phyloP scores from a whole-genome alignment of 2,113 vertebrate genomes.

The Xiphophorus couchianus region DNA sequence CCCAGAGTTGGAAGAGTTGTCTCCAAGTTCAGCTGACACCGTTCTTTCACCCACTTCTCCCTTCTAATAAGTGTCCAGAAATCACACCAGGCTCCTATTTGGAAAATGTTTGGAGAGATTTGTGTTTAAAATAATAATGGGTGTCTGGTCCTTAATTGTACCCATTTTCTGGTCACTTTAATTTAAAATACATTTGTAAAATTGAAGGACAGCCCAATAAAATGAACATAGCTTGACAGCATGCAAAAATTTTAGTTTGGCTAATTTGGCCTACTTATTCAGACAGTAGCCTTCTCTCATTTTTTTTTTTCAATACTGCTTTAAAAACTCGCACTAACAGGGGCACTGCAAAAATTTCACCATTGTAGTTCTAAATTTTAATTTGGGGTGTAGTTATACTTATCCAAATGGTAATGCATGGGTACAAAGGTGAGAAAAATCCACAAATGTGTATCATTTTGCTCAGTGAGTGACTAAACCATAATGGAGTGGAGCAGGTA shows the following conservation, averaged over 20 bases:
- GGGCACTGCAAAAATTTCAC: not conserved
- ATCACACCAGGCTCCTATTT: constrained; percentile 20
- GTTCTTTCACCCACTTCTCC: constrained; percentile 94
- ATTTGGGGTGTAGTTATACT: no score
- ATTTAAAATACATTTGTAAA: not conserved
- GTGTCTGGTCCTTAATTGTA: constrained; percentile 11
- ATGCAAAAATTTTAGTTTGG: constrained; percentile 12
- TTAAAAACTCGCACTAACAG: not conserved
- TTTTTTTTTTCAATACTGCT: not conserved
- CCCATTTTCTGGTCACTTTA: not conserved
- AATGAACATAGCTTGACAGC: constrained; percentile 20
- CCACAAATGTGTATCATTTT: not conserved
- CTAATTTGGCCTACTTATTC: not conserved
- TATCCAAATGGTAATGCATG: not conserved
- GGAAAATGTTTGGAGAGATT: not conserved
- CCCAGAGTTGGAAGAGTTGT: constrained; percentile 92
- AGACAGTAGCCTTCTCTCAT: not conserved
- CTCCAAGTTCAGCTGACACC: constrained; percentile 92
- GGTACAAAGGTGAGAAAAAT: not conserved
- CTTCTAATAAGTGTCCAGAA: constrained; percentile 80
- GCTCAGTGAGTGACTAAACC: not conserved
- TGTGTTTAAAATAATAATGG: not conserved
- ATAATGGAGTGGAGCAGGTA: not conserved
- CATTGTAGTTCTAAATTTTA: not conserved
- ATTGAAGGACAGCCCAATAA: constrained; percentile 1